phyloP scores from a whole-genome alignment of 2,888 invertebrate species.

The Itoplectis maculator region DNA sequence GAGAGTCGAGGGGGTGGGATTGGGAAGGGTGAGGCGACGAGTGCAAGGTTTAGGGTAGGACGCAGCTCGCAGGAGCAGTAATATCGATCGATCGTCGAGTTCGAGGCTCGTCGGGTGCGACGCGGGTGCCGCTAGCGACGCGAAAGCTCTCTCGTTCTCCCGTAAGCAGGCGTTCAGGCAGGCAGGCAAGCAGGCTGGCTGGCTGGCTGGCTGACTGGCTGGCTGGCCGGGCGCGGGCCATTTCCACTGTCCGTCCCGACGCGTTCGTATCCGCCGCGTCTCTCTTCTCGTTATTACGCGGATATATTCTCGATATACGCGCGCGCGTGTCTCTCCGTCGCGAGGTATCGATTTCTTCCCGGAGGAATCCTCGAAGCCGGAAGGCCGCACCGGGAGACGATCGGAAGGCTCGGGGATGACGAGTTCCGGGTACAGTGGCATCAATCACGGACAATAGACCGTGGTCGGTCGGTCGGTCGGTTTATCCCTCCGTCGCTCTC shows the following conservation, averaged over 20 bases:
- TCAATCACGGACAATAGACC: background rate
- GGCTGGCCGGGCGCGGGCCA: constrained; percentile 75
- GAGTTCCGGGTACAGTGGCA: background rate
- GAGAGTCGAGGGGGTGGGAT: constrained; percentile 19
- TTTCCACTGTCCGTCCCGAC: constrained; percentile 67
- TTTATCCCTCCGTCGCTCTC: too few species aligned
- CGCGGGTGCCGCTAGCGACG: constrained; percentile 47
- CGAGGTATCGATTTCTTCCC: constrained; percentile 18
- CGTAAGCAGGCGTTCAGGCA: constrained; percentile 75
- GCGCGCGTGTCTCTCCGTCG: background rate
- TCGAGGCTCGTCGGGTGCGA: constrained; percentile 44
- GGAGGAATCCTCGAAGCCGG: background rate
- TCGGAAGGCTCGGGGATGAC: background rate
- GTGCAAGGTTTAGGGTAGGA: constrained; percentile 77
- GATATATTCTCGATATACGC: background rate
- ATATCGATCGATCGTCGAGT: constrained; percentile 81
- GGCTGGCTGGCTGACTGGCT: constrained; percentile 74
- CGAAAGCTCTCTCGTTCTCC: constrained; percentile 60
- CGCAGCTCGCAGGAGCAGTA: constrained; percentile 82
- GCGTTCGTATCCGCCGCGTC: constrained; percentile 60
- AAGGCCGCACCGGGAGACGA: background rate
- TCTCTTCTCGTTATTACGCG: constrained; percentile 24
- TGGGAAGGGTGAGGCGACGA: constrained; percentile 45
- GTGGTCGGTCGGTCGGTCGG: background rate
- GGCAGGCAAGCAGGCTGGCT: constrained; percentile 71